A percentile compares a stretch with the other conserved stretches of the same genome.
Conservation (phyloP, 2,797 vertebrate genomes). For the Odontamblyopus lacepedii region DNA sequence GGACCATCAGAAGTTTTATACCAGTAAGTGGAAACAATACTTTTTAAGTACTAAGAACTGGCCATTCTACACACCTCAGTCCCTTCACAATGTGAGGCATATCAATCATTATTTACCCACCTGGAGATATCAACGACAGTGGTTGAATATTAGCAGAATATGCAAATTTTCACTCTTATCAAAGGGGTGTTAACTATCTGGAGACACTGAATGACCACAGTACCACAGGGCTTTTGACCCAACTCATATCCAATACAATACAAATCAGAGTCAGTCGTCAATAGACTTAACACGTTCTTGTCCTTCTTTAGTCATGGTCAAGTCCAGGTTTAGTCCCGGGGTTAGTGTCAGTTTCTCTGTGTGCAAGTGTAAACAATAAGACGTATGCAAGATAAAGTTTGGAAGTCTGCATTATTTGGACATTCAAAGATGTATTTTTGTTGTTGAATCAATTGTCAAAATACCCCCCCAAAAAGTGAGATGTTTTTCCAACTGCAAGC, state of each 20-base stretch:
- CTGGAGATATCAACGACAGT: slow-evolving; percentile 63
- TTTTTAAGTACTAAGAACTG: neutral
- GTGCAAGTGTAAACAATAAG: no score
- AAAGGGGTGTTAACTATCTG: slow-evolving; percentile 23
- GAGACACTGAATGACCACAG: slow-evolving; percentile 18
- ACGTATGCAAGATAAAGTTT: no score
- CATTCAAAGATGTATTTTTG: no score
- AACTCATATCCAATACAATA: neutral
- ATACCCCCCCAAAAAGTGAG: no score
- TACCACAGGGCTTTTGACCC: neutral
- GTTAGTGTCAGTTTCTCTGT: no score
- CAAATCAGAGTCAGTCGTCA: neutral
- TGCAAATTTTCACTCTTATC: slow-evolving; percentile 74
- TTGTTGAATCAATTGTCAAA: no score
- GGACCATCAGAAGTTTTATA: no score
- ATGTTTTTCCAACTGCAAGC: no score
- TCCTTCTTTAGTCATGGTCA: no score
- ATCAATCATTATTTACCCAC: slow-evolving; percentile 68
- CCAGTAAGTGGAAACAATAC: neutral
- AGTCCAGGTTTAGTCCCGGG: no score
- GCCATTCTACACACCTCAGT: neutral
- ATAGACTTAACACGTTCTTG: no score
- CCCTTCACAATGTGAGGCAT: neutral
- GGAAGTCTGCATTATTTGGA: neutral
- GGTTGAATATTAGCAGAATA: slow-evolving; percentile 77